Percentiles rank a stretch among this genome's conserved stretches.
Evolutionary conservation across 2,888 invertebrate genomes (phyloP).

Genomic region (Idaea dimidiata): DNA sequence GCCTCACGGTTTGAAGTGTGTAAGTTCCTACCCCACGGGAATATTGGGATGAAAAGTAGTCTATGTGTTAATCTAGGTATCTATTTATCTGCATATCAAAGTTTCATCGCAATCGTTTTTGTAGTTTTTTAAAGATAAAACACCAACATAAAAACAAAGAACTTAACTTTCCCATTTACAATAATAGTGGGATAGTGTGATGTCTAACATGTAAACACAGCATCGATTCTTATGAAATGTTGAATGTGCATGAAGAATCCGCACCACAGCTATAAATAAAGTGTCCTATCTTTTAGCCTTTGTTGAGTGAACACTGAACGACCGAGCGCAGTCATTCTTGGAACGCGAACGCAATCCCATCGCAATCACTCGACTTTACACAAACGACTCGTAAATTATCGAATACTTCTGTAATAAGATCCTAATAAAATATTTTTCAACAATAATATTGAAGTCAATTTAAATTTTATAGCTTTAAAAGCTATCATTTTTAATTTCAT

Average conservation of each 20-base stretch:
- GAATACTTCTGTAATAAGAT: not conserved
- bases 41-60: no score
- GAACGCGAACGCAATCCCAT: not conserved
- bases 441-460: not conserved
- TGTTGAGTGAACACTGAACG: not conserved
- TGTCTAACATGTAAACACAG: slow-evolving; percentile 11
- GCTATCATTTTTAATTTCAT: not conserved
- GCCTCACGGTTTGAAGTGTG: no score
- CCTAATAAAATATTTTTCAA: not conserved
- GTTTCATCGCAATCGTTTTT: no score
- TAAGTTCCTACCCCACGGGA: no score
- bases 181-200: no score
- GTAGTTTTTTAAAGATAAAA: no score
- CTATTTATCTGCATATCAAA: no score
- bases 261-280: slow-evolving; percentile 36
- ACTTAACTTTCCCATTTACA: no score
- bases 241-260: slow-evolving; percentile 35
- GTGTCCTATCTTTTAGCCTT: slow-evolving; percentile 13
- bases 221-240: slow-evolving; percentile 28
- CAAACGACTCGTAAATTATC: not conserved
- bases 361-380: not conserved
- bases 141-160: no score
- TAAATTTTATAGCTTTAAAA: not conserved
- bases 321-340: not conserved
- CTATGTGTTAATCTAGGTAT: no score